Conservation (phyloP, 1,140 invertebrate species). For the Lycorma delicatula region DNA sequence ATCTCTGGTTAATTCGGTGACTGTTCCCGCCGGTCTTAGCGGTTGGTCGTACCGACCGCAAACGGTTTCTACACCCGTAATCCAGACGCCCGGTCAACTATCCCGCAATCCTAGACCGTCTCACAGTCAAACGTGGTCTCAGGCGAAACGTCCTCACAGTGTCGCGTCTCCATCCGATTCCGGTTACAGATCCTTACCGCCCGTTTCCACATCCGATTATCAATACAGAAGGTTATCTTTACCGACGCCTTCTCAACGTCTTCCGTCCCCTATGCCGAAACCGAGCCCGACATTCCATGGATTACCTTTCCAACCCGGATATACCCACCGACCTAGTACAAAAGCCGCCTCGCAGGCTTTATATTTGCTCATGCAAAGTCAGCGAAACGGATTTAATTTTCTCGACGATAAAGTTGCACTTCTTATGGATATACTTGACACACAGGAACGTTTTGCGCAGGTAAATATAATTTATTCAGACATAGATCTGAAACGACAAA, state of each 20-base stretch:
- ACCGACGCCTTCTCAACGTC: conserved; percentile 32
- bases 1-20: conserved; percentile 13
- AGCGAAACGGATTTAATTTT: conserved; percentile 61
- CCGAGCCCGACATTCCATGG: conserved; percentile 55
- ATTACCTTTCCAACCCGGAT: conserved; percentile 44
- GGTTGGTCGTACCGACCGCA: conserved; percentile 20
- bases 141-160: conserved; percentile 38
- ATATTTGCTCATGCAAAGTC: conserved; percentile 53
- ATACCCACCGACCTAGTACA: conserved; percentile 38
- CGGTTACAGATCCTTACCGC: conserved; percentile 45
- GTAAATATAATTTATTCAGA: background rate
- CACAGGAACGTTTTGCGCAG: conserved; percentile 61
- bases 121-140: conserved; percentile 24
- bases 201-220: conserved; percentile 50
- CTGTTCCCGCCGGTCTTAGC: conserved; percentile 17
- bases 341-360: conserved; percentile 48
- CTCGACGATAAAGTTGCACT: conserved; percentile 65
- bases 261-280: conserved; percentile 35
- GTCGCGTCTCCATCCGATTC: conserved; percentile 44
- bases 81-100: conserved; percentile 11
- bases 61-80: conserved; percentile 20
- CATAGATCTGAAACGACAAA: too few species aligned
- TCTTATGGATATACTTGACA: conserved; percentile 69
- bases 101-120: conserved; percentile 16
- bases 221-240: conserved; percentile 40